Evolutionary conservation across 1,140 invertebrate genomes (phyloP).

Genomic region (Hylaeus anthracinus): DNA sequence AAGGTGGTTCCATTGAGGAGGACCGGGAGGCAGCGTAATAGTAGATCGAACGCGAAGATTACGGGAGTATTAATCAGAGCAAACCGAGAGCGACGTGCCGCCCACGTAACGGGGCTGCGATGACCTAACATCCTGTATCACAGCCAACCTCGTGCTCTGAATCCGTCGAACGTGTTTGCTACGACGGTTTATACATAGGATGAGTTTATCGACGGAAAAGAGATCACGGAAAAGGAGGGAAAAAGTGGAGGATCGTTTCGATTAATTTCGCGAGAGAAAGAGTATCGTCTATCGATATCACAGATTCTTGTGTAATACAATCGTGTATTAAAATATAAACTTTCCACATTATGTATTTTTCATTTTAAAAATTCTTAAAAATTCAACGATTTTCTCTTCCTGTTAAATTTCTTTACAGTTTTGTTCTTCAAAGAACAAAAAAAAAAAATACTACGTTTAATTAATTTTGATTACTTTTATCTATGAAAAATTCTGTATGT

Average conservation of each 20-base stretch:
- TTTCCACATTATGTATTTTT: too few relatives aligned
- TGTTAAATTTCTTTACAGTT: too few relatives aligned
- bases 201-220: not conserved
- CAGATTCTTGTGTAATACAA: too few relatives aligned
- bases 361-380: too few relatives aligned
- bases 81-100: conserved; percentile 49
- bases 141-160: conserved; percentile 40
- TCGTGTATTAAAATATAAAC: too few relatives aligned
- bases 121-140: conserved; percentile 66
- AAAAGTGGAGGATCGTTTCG: not conserved
- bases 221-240: not conserved
- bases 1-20: conserved; percentile 31
- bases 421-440: too few relatives aligned
- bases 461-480: too few relatives aligned
- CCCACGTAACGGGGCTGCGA: conserved; percentile 53
- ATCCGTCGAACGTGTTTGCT: conserved; percentile 41
- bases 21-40: conserved; percentile 14
- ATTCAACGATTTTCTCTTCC: too few relatives aligned
- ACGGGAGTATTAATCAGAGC: conserved; percentile 58
- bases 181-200: conserved; percentile 5
- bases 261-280: not conserved
- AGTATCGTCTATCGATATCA: too few relatives aligned
- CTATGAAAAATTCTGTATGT: too few relatives aligned
- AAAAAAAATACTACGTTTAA: too few relatives aligned
- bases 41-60: conserved; percentile 54